Evolutionary conservation across 2,888 invertebrate species (phyloP).

Genomic region (Gymnosoma rotundatum): DNA sequence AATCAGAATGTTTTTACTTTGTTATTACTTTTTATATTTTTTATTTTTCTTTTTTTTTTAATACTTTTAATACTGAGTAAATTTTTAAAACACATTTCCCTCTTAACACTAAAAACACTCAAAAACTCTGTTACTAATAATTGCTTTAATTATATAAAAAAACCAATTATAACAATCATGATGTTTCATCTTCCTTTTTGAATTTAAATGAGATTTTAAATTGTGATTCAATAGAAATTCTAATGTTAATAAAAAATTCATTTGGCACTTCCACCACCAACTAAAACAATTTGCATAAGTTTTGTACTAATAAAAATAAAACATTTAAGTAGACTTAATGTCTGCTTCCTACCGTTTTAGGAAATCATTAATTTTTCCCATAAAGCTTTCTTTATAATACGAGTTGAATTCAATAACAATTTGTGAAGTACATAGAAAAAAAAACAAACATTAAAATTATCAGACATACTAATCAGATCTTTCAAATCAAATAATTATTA

Average conservation of each 20-base stretch:
- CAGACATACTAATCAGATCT: slow-evolving; percentile 25
- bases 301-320: slow-evolving; percentile 12
- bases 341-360: slow-evolving; percentile 70
- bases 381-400: slow-evolving; percentile 41
- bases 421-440: slow-evolving; percentile 18
- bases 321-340: slow-evolving; percentile 58
- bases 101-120: not conserved
- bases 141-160: slow-evolving; percentile 5
- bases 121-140: slow-evolving; percentile 1
- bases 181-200: slow-evolving; percentile 61
- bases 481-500: slow-evolving; percentile 29
- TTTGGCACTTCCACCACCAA: slow-evolving; percentile 41
- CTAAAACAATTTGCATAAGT: slow-evolving; percentile 46
- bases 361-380: slow-evolving; percentile 69
- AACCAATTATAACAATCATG: slow-evolving; percentile 36
- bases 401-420: slow-evolving; percentile 39
- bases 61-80: not conserved
- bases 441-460: slow-evolving; percentile 21
- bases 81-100: not conserved
- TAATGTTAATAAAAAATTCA: slow-evolving; percentile 47
- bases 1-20: too few species aligned
- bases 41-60: not conserved
- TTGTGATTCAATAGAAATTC: slow-evolving; percentile 34
- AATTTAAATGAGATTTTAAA: slow-evolving; percentile 45
- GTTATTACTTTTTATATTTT: too few species aligned